Evolutionary conservation across 1,140 invertebrate species (phyloP).

Genomic region (Cherax quadricarinatus): DNA sequence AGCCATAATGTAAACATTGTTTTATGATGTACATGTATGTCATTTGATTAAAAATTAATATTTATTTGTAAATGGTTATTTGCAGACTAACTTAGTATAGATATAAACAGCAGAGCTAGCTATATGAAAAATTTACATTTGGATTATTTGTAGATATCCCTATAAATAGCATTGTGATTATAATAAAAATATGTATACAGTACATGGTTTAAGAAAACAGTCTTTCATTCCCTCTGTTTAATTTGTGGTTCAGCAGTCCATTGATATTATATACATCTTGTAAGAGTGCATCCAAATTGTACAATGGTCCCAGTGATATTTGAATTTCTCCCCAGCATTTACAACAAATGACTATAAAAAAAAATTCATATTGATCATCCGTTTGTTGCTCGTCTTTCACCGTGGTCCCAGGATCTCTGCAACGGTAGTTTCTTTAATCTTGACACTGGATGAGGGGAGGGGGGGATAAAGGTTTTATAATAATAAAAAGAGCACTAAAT

Average conservation of each 20-base stretch:
- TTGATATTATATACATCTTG: too few species aligned
- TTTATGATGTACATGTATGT: constrained; percentile 4
- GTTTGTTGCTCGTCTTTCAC: too few species aligned
- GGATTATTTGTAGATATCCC: constrained; percentile 39
- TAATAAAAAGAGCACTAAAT: too few species aligned
- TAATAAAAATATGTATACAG: constrained; percentile 27
- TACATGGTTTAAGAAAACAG: constrained; percentile 17
- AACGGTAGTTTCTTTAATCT: too few species aligned
- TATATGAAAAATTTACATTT: constrained; percentile 14
- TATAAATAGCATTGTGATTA: constrained; percentile 48
- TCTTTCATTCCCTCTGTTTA: neutral
- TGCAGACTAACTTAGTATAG: constrained; percentile 6
- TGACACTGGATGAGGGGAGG: too few species aligned
- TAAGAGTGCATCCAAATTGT: too few species aligned
- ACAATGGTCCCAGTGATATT: too few species aligned
- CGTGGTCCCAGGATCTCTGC: too few species aligned
- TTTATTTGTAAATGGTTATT: constrained; percentile 21
- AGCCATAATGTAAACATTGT: neutral
- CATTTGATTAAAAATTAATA: constrained; percentile 22
- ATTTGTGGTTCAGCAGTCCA: neutral
- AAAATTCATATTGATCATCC: too few species aligned
- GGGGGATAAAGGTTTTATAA: too few species aligned
- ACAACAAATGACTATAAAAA: too few species aligned
- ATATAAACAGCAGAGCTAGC: constrained; percentile 7
- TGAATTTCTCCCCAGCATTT: too few species aligned